A percentile compares a stretch with the other conserved stretches of the same genome.
These are phyloP conservation scores for Agrotis segetum DNA, from an alignment of 2,888 invertebrate species.

Conservation along the genomic window DNA sequence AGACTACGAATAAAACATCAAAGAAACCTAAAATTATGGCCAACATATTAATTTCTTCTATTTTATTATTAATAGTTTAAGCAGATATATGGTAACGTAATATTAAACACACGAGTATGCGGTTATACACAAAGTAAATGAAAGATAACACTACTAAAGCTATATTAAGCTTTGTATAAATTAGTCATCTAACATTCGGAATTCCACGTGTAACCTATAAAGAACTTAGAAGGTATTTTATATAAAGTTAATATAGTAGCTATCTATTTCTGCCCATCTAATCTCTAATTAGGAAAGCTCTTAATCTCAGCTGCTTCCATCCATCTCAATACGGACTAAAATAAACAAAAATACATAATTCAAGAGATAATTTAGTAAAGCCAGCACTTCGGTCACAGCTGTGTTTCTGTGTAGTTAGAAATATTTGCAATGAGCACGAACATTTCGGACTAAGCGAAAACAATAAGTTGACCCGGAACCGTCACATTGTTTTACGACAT, in stretches of 20 bases:
- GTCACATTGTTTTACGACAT: conserved; percentile 68
- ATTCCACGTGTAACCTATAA: background rate
- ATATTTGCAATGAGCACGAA: conserved; percentile 60
- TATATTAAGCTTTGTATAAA: background rate
- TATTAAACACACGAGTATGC: background rate
- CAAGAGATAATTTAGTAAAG: conserved; percentile 37
- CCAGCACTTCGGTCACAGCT: conserved; percentile 46
- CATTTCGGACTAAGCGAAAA: conserved; percentile 62
- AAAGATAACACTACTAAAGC: background rate
- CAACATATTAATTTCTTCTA: background rate
- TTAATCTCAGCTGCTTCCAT: conserved; percentile 31
- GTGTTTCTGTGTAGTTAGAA: conserved; percentile 58
- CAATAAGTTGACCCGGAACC: conserved; percentile 69
- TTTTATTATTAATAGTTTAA: background rate
- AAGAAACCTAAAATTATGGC: too few species aligned
- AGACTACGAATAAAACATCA: too few species aligned
- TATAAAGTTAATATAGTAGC: background rate
- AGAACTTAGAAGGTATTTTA: background rate
- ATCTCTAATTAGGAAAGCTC: conserved; percentile 32
- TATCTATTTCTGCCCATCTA: background rate
- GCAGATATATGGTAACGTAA: background rate
- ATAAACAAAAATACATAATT: conserved; percentile 53
- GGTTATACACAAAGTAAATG: background rate
- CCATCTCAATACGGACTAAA: conserved; percentile 10
- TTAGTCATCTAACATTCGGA: background rate